These are phyloP conservation scores for Scrobipalpa atriplicella DNA, from an alignment of 2,888 invertebrate species.

Conservation along the genomic window DNA sequence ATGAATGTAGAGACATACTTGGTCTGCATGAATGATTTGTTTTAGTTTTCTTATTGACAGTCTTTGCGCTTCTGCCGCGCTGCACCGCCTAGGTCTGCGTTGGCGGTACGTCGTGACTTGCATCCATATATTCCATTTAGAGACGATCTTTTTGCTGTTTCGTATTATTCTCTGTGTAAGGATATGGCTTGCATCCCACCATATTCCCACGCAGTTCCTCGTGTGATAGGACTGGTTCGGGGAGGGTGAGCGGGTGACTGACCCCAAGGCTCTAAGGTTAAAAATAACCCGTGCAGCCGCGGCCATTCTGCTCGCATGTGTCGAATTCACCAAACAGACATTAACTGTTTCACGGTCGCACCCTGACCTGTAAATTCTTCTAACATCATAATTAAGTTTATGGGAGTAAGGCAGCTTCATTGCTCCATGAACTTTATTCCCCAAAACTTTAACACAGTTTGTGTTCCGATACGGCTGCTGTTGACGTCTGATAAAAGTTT, in stretches of 20 bases:
- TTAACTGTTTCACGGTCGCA: constrained; percentile 81
- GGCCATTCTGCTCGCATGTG: constrained; percentile 81
- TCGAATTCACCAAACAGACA: constrained; percentile 80
- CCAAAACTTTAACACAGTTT: neutral
- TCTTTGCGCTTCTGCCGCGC: constrained; percentile 1
- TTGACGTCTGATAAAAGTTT: neutral
- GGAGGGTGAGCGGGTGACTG: constrained; percentile 78
- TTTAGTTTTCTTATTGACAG: neutral
- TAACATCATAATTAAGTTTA: constrained; percentile 48
- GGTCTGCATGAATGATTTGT: neutral
- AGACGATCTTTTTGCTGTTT: constrained; percentile 28
- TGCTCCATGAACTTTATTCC: neutral
- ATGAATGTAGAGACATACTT: too few relatives aligned
- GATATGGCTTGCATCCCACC: constrained; percentile 58
- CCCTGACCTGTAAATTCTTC: constrained; percentile 74
- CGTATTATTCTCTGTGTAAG: constrained; percentile 41
- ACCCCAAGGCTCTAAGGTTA: constrained; percentile 79
- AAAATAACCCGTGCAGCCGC: constrained; percentile 77
- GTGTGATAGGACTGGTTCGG: constrained; percentile 78
- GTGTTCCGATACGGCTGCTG: neutral
- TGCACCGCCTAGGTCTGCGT: constrained; percentile 7
- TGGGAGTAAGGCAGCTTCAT: constrained; percentile 1
- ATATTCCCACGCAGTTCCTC: constrained; percentile 80
- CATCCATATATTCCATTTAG: constrained; percentile 28
- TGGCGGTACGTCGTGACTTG: constrained; percentile 27